Base-by-base conservation (phyloP, 2,888 invertebrate genomes). In the Dynastes tityus region DNA sequence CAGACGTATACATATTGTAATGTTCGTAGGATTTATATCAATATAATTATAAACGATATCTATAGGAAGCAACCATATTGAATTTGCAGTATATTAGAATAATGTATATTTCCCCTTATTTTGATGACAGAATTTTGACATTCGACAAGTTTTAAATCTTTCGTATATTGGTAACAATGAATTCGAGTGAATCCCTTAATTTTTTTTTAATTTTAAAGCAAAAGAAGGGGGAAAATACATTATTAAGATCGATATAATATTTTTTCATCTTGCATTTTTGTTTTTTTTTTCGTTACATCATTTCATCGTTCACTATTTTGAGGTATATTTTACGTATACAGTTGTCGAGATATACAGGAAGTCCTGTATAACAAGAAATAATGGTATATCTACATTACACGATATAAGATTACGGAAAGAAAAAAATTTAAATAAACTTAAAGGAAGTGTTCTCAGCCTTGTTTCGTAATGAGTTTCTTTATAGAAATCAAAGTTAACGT, bases 281-380 rank as follows among this genome's bases (percentile, higher is more conserved):
- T 67, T 40, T 78, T 76, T 67, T 67, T 78, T 70, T 79, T 51
- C 70, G 75, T 79, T 81, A 77, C 32, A 61, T 16, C 61, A 16
- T 77, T 64, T 37, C 68, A 81, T 81, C 83, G 11, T 58, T 58
- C 22, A 58, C 55, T 58, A 58, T 58, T 22, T 74, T 91, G 92
- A 92, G 92, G 91, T 92, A 92, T 90, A 88, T 87, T 87, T 91
- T 92, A 92, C 92, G 92, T 92, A 92, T 92, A 92, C 92, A 90
- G 91, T 89, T 90, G 80, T 76, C 53, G 45, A 37, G 32, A 51
- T 63, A 53, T 63, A 61, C 70, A 70, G 16, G n/a, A 13, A 2
- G 16, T 53, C 53, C 16, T 53, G 53, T n/a, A 53, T 53, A 53
- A 58, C 13, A 58, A 58, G 16, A 58, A 58, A 22, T 58, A 22